Conservation (phyloP, 1,140 invertebrate species). For the Drosophila quadrilineata region DNA sequence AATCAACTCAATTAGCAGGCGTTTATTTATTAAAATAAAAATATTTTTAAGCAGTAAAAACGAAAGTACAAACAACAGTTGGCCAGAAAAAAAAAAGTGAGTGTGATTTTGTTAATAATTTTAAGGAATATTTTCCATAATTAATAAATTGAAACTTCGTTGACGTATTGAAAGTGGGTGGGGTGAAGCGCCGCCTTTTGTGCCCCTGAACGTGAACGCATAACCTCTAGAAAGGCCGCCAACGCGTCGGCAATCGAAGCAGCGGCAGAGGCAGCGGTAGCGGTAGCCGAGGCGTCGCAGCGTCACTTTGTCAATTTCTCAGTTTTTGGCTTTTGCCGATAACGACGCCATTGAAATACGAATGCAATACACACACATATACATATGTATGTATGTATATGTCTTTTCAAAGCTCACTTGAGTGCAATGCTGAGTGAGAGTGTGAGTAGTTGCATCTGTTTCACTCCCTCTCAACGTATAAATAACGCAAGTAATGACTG, state of each 20-base stretch:
- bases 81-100: slow-evolving; percentile 6
- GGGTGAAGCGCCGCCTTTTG: not conserved
- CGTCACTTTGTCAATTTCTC: slow-evolving; percentile 36
- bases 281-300: not conserved
- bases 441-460: slow-evolving; percentile 40
- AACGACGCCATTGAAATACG: slow-evolving; percentile 53
- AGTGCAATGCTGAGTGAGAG: slow-evolving; percentile 36
- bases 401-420: too few relatives aligned
- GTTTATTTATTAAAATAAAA: slow-evolving; percentile 31
- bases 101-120: not conserved
- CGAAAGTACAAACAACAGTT: slow-evolving; percentile 58
- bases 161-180: not conserved
- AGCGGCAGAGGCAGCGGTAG: not conserved
- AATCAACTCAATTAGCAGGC: slow-evolving; percentile 32
- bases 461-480: slow-evolving; percentile 10
- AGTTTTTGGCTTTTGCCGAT: slow-evolving; percentile 34
- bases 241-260: slow-evolving; percentile 33
- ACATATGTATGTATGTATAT: too few relatives aligned
- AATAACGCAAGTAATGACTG: slow-evolving; percentile 13
- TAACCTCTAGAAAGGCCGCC: slow-evolving; percentile 76
- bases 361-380: slow-evolving; percentile 46
- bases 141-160: too few relatives aligned
- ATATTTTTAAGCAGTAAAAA: slow-evolving; percentile 22
- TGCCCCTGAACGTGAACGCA: slow-evolving; percentile 76
- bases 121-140: not conserved